phyloP scores from a whole-genome alignment of 2,113 vertebrate species.

The Pomatostomus ruficeps region DNA sequence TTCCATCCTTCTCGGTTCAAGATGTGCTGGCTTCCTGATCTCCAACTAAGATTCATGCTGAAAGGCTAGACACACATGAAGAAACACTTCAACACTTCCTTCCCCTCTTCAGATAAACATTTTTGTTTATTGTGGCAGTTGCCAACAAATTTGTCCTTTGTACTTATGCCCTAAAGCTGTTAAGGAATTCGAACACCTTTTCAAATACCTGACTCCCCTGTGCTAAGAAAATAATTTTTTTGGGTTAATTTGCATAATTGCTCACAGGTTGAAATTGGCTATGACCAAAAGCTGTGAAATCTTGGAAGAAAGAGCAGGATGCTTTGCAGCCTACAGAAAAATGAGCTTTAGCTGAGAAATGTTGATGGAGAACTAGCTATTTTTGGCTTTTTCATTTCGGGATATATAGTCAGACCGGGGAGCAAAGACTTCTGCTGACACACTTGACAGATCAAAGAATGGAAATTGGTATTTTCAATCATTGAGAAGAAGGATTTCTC shows the following conservation, averaged over 20 bases:
- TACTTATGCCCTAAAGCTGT: not conserved
- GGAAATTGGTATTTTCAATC: slow-evolving; percentile 21
- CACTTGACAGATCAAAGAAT: slow-evolving; percentile 29
- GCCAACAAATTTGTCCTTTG: not conserved
- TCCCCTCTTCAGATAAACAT: not conserved
- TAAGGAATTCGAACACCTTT: not conserved
- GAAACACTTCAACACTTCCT: not conserved
- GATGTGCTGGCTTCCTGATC: not conserved
- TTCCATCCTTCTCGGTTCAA: not conserved
- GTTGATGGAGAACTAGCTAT: slow-evolving; percentile 20
- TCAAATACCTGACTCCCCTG: not conserved
- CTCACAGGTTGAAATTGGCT: not conserved
- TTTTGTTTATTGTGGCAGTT: not conserved
- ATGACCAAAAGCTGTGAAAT: slow-evolving; percentile 15
- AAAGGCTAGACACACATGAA: not conserved
- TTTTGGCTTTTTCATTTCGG: slow-evolving; percentile 32
- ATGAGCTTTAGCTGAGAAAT: not conserved
- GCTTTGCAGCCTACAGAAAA: slow-evolving; percentile 12
- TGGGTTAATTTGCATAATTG: slow-evolving; percentile 11
- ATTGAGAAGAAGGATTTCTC: slow-evolving; percentile 7
- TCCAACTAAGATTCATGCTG: not conserved
- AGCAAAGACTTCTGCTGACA: slow-evolving; percentile 29
- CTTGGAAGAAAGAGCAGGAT: slow-evolving; percentile 4
- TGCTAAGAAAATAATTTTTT: not conserved
- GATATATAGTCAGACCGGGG: not conserved